phyloP scores from a whole-genome alignment of 2,797 vertebrate genomes.

The Hirundo rustica region DNA sequence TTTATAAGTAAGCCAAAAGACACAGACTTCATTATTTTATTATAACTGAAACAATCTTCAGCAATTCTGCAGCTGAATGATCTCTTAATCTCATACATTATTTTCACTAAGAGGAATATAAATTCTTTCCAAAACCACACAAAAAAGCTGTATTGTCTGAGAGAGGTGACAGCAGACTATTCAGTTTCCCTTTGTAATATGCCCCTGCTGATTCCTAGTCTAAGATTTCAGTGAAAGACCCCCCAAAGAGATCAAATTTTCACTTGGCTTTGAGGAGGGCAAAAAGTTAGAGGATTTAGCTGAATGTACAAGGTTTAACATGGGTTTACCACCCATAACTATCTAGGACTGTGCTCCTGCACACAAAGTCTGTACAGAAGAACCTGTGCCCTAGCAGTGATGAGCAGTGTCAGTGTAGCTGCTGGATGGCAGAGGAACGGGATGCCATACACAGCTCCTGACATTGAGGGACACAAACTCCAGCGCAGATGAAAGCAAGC shows the following conservation, averaged over 20 bases:
- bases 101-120: background rate
- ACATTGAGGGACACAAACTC: background rate
- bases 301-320: background rate
- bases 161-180: background rate
- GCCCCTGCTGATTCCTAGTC: background rate
- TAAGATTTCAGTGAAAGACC: background rate
- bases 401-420: background rate
- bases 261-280: background rate
- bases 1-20: background rate
- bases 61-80: background rate
- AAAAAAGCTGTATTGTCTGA: background rate
- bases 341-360: background rate
- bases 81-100: background rate
- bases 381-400: background rate
- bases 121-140: background rate
- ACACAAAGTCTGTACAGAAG: accelerated
- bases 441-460: background rate
- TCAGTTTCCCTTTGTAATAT: background rate
- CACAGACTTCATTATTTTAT: background rate
- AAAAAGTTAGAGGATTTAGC: background rate
- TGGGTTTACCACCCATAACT: background rate
- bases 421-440: background rate
- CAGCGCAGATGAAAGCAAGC: accelerated
- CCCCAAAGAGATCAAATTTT: background rate
- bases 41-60: background rate